Evolutionary conservation across 2,888 invertebrate species (phyloP).

Genomic region (Acrobasis repandana): DNA sequence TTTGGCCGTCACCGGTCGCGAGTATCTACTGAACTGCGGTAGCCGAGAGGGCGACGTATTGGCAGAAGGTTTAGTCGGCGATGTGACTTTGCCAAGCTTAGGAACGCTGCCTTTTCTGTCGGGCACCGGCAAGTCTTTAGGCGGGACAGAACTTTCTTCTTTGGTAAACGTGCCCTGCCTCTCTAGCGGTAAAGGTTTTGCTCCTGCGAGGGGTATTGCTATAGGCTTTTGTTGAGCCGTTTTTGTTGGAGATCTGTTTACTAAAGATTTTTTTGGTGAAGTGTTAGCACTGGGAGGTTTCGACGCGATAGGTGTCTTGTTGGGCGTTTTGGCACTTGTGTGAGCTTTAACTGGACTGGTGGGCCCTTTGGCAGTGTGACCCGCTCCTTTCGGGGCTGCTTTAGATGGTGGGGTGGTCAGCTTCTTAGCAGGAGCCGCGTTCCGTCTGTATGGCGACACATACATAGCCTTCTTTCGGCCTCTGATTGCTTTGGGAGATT

Average conservation of each 20-base stretch:
- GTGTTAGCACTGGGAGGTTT: slow-evolving; percentile 55
- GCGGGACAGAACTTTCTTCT: slow-evolving; percentile 84
- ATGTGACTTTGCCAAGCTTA: slow-evolving; percentile 48
- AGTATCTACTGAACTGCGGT: slow-evolving; percentile 58
- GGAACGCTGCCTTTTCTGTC: slow-evolving; percentile 52
- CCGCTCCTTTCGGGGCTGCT: slow-evolving; percentile 44
- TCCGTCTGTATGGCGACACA: slow-evolving; percentile 81
- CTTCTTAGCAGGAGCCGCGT: slow-evolving; percentile 60
- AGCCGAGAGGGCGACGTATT: slow-evolving; percentile 74
- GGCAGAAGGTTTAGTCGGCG: slow-evolving; percentile 52
- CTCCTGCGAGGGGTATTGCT: slow-evolving; percentile 48
- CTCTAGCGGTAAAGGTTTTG: slow-evolving; percentile 83
- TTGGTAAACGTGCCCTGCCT: slow-evolving; percentile 97
- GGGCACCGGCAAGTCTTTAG: slow-evolving; percentile 63
- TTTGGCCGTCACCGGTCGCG: slow-evolving; percentile 55
- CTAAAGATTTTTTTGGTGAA: slow-evolving; percentile 66
- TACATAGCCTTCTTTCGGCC: slow-evolving; percentile 88
- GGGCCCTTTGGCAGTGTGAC: slow-evolving; percentile 41
- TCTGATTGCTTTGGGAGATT: slow-evolving; percentile 82
- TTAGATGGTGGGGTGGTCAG: slow-evolving; percentile 39
- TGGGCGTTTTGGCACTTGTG: slow-evolving; percentile 58
- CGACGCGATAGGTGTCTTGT: slow-evolving; percentile 48
- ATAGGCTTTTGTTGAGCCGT: slow-evolving; percentile 49
- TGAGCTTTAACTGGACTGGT: slow-evolving; percentile 52
- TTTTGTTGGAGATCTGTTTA: slow-evolving; percentile 59